phyloP scores from a whole-genome alignment of 2,113 vertebrate genomes.

The Thoracochromis brauschi region DNA sequence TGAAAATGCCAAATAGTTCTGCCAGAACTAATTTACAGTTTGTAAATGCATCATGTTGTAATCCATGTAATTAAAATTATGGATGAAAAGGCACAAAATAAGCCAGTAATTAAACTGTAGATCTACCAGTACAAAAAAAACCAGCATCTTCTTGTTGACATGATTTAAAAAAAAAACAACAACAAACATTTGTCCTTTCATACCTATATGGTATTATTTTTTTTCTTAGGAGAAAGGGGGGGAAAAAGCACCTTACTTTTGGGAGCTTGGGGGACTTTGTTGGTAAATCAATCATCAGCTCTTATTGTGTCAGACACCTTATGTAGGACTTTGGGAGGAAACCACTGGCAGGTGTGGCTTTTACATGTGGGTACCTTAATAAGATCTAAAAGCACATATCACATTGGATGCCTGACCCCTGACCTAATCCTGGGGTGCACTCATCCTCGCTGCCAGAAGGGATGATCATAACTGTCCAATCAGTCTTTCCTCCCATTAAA shows the following conservation, averaged over 20 bases:
- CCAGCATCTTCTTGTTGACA: background rate
- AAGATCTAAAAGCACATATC: background rate
- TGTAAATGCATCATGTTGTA: background rate
- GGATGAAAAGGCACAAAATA: background rate
- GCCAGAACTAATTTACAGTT: background rate
- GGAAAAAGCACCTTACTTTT: accelerated
- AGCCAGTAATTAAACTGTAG: background rate
- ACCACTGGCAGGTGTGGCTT: background rate
- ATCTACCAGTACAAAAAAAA: background rate
- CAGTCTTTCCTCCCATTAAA: background rate
- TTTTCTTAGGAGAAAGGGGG: background rate
- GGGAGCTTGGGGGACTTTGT: background rate
- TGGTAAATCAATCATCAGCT: background rate
- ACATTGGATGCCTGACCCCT: background rate
- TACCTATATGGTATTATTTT: background rate
- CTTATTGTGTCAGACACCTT: background rate
- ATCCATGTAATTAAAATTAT: background rate
- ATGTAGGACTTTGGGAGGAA: background rate
- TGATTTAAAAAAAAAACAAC: background rate
- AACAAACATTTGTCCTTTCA: background rate
- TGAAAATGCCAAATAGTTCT: background rate
- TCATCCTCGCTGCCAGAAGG: background rate
- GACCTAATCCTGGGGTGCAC: background rate
- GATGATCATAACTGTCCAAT: background rate
- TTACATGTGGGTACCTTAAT: background rate